phyloP scores from a whole-genome alignment of 2,797 vertebrate species.

The Molossus molossus region DNA sequence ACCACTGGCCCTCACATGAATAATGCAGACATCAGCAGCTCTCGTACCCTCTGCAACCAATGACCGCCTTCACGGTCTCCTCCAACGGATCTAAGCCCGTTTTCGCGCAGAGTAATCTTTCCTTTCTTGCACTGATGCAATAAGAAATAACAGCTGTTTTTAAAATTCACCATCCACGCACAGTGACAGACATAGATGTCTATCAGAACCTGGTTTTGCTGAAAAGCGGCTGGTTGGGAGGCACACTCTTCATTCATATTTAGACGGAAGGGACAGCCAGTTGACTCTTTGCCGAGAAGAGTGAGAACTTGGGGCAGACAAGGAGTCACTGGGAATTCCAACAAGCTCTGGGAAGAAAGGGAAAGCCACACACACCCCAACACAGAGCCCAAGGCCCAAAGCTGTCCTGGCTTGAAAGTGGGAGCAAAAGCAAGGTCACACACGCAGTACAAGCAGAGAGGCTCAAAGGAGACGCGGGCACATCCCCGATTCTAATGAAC shows the following conservation, averaged over 20 bases:
- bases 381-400: background rate
- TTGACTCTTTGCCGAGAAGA: conserved; percentile 10
- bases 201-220: conserved; percentile 55
- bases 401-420: background rate
- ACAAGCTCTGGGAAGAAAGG: background rate
- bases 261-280: rapidly evolving
- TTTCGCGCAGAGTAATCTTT: background rate
- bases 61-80: background rate
- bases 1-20: too few species aligned
- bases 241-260: background rate
- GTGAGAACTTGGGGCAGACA: background rate
- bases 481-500: conserved; percentile 56
- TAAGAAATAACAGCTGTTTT: conserved; percentile 83
- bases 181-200: conserved; percentile 49
- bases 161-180: conserved; percentile 69
- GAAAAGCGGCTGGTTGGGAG: conserved; percentile 61
- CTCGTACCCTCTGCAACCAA: conserved; percentile 41
- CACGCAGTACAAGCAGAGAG: background rate
- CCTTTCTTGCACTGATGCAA: background rate
- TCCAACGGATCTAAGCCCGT: conserved; percentile 35
- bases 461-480: conserved; percentile 53
- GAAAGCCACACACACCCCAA: background rate
- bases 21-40: conserved; percentile 38
- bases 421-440: conserved; percentile 70
- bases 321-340: conserved; percentile 28